phyloP scores from a whole-genome alignment of 2,797 vertebrate genomes.

The Cryptoblepharus egeriae region DNA sequence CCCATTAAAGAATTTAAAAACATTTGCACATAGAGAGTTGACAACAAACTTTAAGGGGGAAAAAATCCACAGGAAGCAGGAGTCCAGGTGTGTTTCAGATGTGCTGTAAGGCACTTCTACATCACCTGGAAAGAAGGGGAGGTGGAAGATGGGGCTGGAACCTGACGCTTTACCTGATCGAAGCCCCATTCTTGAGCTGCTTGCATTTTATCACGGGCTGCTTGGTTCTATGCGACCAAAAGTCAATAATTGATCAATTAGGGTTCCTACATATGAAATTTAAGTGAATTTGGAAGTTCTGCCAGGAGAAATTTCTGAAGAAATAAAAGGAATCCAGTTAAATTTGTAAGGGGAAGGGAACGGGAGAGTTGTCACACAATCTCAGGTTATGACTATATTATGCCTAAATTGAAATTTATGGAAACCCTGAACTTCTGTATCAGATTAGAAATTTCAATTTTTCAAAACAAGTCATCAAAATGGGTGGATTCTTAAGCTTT shows the following conservation, averaged over 20 bases:
- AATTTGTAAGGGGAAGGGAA: background rate
- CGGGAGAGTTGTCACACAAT: background rate
- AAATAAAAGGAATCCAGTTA: background rate
- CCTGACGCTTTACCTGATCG: no score
- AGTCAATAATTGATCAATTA: no score
- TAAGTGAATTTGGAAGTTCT: background rate
- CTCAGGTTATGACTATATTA: background rate
- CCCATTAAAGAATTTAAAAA: constrained; percentile 15
- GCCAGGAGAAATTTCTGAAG: background rate
- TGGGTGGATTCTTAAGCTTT: background rate
- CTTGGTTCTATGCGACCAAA: no score
- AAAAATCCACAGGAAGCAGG: no score
- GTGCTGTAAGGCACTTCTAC: no score
- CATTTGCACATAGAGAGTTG: background rate
- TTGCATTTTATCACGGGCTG: no score
- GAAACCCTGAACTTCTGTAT: background rate
- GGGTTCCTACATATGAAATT: no score
- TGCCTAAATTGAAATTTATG: background rate
- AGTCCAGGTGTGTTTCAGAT: no score
- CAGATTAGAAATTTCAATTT: background rate
- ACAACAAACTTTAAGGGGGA: background rate
- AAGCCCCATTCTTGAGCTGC: no score
- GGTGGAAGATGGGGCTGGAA: no score
- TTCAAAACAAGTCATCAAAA: background rate
- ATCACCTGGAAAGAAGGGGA: no score